These are phyloP conservation scores for Philhelius pedissequus DNA, from an alignment of 2,888 invertebrate genomes.

Conservation along the genomic window DNA sequence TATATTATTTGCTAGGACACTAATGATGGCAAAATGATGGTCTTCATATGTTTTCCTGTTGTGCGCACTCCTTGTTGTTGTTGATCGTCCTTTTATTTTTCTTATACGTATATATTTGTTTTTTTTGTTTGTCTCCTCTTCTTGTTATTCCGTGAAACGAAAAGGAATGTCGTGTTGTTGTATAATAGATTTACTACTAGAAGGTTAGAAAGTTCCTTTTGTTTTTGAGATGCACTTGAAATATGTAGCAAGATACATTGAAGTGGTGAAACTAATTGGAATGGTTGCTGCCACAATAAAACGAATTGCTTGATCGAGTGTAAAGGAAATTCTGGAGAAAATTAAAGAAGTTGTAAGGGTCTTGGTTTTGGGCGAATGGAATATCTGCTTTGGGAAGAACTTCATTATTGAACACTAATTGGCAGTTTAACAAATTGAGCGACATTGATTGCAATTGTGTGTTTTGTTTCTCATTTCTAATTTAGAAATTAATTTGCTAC, in stretches of 20 bases:
- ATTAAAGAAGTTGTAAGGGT: background rate
- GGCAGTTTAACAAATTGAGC: slow-evolving; percentile 17
- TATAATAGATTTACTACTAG: background rate
- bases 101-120: too few relatives aligned
- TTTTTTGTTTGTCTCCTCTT: too few relatives aligned
- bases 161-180: background rate
- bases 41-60: slow-evolving; percentile 52
- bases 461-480: background rate
- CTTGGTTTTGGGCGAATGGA: background rate
- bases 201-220: slow-evolving; percentile 10
- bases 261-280: slow-evolving; percentile 61
- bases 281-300: slow-evolving; percentile 54
- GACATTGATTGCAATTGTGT: slow-evolving; percentile 34
- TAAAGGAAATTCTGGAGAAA: background rate
- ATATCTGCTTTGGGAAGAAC: background rate
- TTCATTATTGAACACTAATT: slow-evolving; percentile 46
- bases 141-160: background rate
- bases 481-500: background rate
- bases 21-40: slow-evolving; percentile 67
- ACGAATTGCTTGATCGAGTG: slow-evolving; percentile 46
- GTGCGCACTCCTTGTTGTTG: background rate
- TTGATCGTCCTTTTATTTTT: background rate
- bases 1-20: slow-evolving; percentile 51
- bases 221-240: slow-evolving; percentile 26
- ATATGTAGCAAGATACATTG: slow-evolving; percentile 11